These are phyloP conservation scores for Epizoanthus scotinus DNA, from an alignment of 92 coral and sea anemone genomes.

Conservation along the genomic window DNA sequence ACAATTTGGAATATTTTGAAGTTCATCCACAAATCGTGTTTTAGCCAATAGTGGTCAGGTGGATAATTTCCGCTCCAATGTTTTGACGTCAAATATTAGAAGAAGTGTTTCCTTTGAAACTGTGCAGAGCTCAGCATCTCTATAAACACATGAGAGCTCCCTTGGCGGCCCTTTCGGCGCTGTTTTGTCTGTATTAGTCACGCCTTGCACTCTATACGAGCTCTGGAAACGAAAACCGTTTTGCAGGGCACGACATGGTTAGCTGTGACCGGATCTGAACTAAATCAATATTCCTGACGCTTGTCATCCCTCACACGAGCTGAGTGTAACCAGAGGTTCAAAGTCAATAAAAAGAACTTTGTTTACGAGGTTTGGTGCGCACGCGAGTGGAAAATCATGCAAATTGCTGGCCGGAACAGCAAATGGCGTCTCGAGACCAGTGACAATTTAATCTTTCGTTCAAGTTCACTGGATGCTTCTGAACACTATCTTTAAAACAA, in stretches of 20 bases:
- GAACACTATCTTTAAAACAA: background rate
- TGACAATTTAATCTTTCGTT: background rate
- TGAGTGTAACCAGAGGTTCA: background rate
- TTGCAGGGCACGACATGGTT: background rate
- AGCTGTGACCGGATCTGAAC: background rate
- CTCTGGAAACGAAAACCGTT: background rate
- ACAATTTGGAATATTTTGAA: background rate
- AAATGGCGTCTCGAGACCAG: background rate
- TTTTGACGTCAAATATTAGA: background rate
- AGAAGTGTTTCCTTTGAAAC: background rate
- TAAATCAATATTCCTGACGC: background rate
- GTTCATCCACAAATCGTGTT: background rate
- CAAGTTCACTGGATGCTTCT: background rate
- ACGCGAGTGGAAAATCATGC: conserved; percentile 38
- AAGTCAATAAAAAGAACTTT: background rate
- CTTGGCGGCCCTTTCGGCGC: background rate
- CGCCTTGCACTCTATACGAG: background rate
- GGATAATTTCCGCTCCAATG: background rate
- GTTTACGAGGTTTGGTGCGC: conserved; percentile 16
- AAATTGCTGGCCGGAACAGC: background rate
- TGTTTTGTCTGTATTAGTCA: background rate
- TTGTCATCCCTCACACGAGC: background rate
- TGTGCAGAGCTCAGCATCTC: no score
- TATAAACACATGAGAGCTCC: background rate
- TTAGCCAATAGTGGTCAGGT: background rate